Base-by-base conservation (phyloP, 2,113 vertebrate genomes). In the Isurus oxyrinchus region DNA sequence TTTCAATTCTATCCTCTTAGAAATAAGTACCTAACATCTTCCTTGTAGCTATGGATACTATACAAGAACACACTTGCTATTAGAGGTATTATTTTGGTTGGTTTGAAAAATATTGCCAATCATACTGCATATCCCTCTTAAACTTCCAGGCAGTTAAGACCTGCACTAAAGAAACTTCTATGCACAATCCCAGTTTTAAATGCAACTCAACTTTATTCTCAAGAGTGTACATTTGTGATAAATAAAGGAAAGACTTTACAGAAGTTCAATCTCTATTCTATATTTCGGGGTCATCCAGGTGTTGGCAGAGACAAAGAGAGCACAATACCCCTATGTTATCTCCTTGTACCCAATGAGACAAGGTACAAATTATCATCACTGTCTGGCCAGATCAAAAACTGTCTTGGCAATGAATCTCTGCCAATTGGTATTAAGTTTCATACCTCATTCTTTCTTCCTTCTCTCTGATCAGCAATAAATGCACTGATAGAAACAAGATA, bases 401-500 rank as follows among this genome's bases (percentile, higher is more conserved):
- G 72, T 49, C 72, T 95, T 96, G 66, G 53, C 96, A 95, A 35
- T 96, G 69, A 96, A 95, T 93, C 96, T 44, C 96, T 59, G 63
- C 76, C 21, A 63, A 53, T 96, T n/a, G 72, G 93, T 79, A 96
- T 96, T 96, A 94, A 84, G 87, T 96, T 96, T 95, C 96, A 94
- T 44, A 57, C 91, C 59, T 94, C 53, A 81, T 61, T 95, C 91
- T 95, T 96, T 94, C 87, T 96, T 95, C 84, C 96, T 96, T 96
- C 96, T 96, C 96, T 95, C 35, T 96, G 96, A 95, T 96, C 76
- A 96, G 91, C 96, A 95, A 95, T 84, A 96, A 94, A 53, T 53
- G 40, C n/a, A 96, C 96, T 49, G 96, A 96, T 96, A 86, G 69
- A 94, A 61, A 61, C 93, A 81, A 44, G 91, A 96, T 81, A 96